Conservation (phyloP, 2,797 vertebrate genomes). For the Ctenochaetus hawaiiensis region DNA sequence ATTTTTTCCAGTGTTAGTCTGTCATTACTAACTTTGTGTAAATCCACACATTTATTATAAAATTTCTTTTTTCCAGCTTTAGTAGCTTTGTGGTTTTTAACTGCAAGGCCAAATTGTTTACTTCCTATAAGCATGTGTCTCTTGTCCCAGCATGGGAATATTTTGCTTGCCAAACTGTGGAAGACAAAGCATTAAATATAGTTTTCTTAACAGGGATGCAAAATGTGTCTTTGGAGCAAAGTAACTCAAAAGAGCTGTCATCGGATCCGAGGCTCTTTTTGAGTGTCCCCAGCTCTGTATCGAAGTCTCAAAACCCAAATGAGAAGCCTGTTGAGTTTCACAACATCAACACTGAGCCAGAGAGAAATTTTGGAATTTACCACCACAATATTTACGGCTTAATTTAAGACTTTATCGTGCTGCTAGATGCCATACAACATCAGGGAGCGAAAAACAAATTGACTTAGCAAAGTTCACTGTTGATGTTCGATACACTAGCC, state of each 20-base stretch:
- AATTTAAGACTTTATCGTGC: too few species aligned
- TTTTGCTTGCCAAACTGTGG: neutral
- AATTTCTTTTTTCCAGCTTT: neutral
- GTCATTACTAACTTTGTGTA: slow-evolving; percentile 3
- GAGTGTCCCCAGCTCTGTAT: neutral
- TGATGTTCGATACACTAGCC: too few species aligned
- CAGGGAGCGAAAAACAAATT: too few species aligned
- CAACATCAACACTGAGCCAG: too few species aligned
- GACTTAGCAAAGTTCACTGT: too few species aligned
- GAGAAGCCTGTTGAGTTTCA: too few species aligned
- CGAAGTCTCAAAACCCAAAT: slow-evolving; percentile 1
- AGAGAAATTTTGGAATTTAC: too few species aligned
- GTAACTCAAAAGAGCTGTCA: neutral
- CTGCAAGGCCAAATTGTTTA: slow-evolving; percentile 13
- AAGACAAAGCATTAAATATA: neutral
- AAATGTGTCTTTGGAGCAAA: slow-evolving; percentile 3
- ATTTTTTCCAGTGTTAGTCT: slow-evolving; percentile 20
- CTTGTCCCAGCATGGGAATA: neutral
- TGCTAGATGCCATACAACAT: too few species aligned
- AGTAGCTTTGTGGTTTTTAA: neutral
- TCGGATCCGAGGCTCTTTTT: neutral
- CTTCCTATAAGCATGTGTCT: slow-evolving; percentile 1
- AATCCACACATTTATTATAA: slow-evolving; percentile 10
- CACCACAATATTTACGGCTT: too few species aligned
- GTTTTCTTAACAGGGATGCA: neutral